A percentile compares a stretch with the other conserved stretches of the same genome.
Evolutionary conservation across 2,113 vertebrate genomes (phyloP).

Genomic region (Aplodontia rufa): DNA sequence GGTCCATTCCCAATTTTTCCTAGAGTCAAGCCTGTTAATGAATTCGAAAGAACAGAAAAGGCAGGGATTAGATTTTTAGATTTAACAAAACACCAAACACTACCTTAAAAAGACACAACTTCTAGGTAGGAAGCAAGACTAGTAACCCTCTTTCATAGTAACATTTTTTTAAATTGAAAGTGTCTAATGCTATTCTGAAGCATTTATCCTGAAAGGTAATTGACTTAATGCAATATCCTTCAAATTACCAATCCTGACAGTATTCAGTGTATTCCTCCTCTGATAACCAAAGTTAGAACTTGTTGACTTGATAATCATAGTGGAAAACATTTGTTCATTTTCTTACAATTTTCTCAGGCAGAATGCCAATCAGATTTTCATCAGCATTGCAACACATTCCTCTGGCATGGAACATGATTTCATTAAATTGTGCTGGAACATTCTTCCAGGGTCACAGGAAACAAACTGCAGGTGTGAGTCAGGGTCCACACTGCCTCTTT

Average conservation of each 20-base stretch:
- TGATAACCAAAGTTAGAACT: not conserved
- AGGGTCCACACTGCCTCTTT: not conserved
- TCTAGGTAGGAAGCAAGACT: not conserved
- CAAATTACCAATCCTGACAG: not conserved
- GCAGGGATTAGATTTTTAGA: not conserved
- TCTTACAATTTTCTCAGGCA: slow-evolving; percentile 54
- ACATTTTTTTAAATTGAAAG: not conserved
- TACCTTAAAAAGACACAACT: not conserved
- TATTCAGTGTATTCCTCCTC: not conserved
- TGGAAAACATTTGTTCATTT: slow-evolving; percentile 62
- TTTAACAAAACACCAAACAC: not conserved
- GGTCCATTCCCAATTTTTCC: not conserved
- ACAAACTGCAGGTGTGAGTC: slow-evolving; percentile 50
- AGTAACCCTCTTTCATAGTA: not conserved
- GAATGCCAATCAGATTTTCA: slow-evolving; percentile 64
- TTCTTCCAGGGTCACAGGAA: slow-evolving; percentile 49
- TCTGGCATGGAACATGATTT: slow-evolving; percentile 34
- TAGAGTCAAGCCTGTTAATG: not conserved
- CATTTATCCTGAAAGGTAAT: slow-evolving; percentile 21
- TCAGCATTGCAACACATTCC: slow-evolving; percentile 63
- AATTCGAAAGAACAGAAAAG: not conserved
- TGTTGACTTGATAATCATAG: slow-evolving; percentile 32
- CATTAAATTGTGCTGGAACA: slow-evolving; percentile 51
- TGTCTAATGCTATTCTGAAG: not conserved
- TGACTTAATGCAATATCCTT: not conserved